Base-by-base conservation (phyloP, 35 echinoderm and acorn worm genomes). In the Hemicentrotus pulcherrimus region DNA sequence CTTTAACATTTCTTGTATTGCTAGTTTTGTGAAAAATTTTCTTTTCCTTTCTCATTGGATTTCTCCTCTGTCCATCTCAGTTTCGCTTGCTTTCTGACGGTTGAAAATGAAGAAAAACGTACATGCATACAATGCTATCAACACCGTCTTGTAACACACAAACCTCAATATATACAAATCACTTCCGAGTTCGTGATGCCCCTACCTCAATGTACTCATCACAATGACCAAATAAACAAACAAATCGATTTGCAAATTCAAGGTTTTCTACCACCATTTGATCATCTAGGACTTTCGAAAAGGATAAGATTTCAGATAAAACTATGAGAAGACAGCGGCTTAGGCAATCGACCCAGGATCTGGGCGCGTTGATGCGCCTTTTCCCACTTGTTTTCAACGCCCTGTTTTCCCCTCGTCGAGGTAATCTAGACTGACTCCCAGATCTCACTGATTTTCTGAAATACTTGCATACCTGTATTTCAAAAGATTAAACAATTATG, bases 81-180 rank as follows among this genome's bases (percentile, higher is more conserved):
- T 70, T 70, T 24, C 8, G 16, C 61, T 28, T 70, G 61, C 18
- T 4, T 78, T 78, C 0, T 6, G 7, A 8, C 65, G 19, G 65
- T n/a, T n/a, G 65, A n/a, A n/a, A 78, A 78, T 28, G 6, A 90
- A 90, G 88, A 28, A 90, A 90, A 45, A 90, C 46, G 32, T 15
- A 8, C 19, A 32, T 33, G 32, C 88, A 90, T 45, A 24, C n/a
- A n/a, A n/a, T 11, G 32, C 32, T 90, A 45, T 90, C 88, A 90
- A 1, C 88, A 22, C 88, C 88, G 88, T 90, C 88, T 31, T 47
- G 88, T 47, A 45, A 47, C 65, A 32, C 88, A 90, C 46, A 47
- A 45, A 90, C 88, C 32, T 90, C 88, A 90, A 90, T 90, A 90
- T 90, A 90, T 90, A 90, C 88, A 90, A 90, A 90, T 90, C 88